Conservation (phyloP, 2,113 vertebrate genomes). For the Andinoacara biseriatus region DNA sequence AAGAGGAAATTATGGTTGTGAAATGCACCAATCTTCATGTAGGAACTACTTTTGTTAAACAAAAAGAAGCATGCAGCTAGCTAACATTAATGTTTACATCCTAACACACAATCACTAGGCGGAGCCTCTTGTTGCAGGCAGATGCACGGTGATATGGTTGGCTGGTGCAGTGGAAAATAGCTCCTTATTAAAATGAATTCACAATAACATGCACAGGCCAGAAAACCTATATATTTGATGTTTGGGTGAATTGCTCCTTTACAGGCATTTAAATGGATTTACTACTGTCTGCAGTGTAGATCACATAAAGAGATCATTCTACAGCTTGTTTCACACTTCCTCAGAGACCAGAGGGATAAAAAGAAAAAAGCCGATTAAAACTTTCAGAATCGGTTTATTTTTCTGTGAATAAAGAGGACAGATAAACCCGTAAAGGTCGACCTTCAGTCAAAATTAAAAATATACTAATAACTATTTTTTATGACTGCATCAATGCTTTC, state of each 20-base stretch:
- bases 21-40: background rate
- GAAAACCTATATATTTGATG: background rate
- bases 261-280: background rate
- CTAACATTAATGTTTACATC: background rate
- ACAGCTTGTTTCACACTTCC: background rate
- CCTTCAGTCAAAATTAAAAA: background rate
- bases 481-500: background rate
- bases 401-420: background rate
- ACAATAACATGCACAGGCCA: background rate
- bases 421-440: background rate
- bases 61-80: background rate
- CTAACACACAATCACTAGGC: background rate
- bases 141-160: background rate
- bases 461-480: background rate
- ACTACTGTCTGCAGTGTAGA: background rate
- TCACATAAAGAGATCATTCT: background rate
- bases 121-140: background rate
- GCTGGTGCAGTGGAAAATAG: background rate
- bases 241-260: background rate
- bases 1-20: background rate
- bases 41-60: background rate
- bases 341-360: constrained; percentile 2
- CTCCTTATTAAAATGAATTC: background rate
- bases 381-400: background rate
- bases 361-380: background rate